Conservation (phyloP, 2,888 invertebrate genomes). For the Pyrrhia umbra region DNA sequence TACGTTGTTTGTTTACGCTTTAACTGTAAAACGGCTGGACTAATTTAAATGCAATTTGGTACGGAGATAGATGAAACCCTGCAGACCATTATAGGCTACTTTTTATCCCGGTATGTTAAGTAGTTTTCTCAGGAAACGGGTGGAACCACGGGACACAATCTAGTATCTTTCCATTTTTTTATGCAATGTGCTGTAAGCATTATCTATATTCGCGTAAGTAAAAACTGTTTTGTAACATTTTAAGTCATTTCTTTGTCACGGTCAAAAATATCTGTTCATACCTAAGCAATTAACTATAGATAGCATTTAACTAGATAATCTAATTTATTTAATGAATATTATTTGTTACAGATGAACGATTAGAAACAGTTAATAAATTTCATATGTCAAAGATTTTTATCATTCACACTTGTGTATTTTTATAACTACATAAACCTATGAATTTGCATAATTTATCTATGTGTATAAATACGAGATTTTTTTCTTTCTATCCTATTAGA, state of each 20-base stretch:
- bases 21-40: too few species aligned
- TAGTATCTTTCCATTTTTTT: too few species aligned
- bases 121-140: too few species aligned
- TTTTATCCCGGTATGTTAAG: too few species aligned
- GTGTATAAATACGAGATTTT: too few species aligned
- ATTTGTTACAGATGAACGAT: constrained; percentile 23
- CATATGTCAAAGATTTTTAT: constrained; percentile 11
- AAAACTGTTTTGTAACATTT: neutral
- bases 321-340: constrained; percentile 17
- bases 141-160: too few species aligned
- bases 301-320: constrained; percentile 16
- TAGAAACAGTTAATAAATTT: neutral
- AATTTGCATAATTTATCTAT: neutral
- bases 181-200: neutral
- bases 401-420: neutral
- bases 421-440: neutral
- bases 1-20: too few species aligned
- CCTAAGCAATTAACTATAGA: constrained; percentile 6
- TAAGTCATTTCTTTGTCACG: constrained; percentile 18
- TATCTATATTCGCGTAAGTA: neutral
- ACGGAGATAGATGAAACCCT: too few species aligned
- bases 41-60: too few species aligned
- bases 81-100: too few species aligned
- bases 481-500: too few species aligned
- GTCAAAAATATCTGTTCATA: constrained; percentile 24